These are phyloP conservation scores for Platycheirus rosarum DNA, from an alignment of 2,888 invertebrate species.

Conservation along the genomic window DNA sequence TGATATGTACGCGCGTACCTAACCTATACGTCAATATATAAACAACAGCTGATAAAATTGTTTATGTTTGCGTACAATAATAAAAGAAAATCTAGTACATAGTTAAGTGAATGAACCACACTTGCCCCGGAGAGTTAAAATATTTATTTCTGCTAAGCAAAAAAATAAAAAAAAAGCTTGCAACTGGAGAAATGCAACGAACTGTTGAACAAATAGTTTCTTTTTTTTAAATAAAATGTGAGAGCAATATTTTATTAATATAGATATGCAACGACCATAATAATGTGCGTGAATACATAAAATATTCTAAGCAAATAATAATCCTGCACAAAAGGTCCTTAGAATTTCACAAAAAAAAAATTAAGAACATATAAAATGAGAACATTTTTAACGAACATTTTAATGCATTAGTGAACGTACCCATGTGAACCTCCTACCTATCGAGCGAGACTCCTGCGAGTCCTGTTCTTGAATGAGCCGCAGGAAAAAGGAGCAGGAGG, in stretches of 20 bases:
- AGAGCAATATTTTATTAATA: slow-evolving; percentile 24
- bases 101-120: slow-evolving; percentile 71
- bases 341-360: slow-evolving; percentile 36
- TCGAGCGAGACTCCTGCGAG: background rate
- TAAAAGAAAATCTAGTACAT: slow-evolving; percentile 36
- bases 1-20: slow-evolving; percentile 37
- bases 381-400: slow-evolving; percentile 46
- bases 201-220: background rate
- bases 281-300: slow-evolving; percentile 21
- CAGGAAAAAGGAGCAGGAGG: slow-evolving; percentile 5
- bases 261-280: slow-evolving; percentile 19
- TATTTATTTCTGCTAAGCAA: background rate
- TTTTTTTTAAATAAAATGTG: background rate
- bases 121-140: slow-evolving; percentile 17
- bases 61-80: slow-evolving; percentile 71
- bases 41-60: slow-evolving; percentile 70
- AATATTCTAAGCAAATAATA: slow-evolving; percentile 56
- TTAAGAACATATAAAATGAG: slow-evolving; percentile 55
- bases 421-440: no score
- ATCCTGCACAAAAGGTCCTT: slow-evolving; percentile 52
- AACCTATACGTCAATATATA: slow-evolving; percentile 65
- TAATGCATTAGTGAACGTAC: slow-evolving; percentile 7
- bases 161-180: no score
- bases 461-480: slow-evolving; percentile 19
- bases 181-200: slow-evolving; percentile 14